Conservation (phyloP, 2,113 vertebrate genomes). For the Caretta caretta region DNA sequence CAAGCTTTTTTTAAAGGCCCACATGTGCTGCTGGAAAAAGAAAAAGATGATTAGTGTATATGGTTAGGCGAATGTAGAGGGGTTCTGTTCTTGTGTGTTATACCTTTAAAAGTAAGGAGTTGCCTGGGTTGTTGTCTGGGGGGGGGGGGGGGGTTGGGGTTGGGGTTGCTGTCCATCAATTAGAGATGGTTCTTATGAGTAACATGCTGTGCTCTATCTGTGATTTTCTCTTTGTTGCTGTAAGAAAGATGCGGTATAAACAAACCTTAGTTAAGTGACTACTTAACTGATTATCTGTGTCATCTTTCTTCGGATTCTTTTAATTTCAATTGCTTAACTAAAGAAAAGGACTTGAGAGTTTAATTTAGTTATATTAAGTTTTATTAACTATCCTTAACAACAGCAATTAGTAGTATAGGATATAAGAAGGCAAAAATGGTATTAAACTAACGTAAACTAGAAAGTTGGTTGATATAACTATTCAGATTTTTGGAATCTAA, state of each 20-base stretch:
- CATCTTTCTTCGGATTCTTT: not conserved
- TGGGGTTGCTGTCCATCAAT: not conserved
- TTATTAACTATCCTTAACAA: not conserved
- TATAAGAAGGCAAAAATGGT: not conserved
- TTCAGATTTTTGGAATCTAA: not conserved
- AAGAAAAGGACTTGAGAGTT: not conserved
- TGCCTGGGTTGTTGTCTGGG: not conserved
- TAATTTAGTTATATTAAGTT: not conserved
- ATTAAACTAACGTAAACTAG: not conserved
- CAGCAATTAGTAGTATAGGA: not conserved
- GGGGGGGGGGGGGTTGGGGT: not conserved
- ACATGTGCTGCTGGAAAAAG: not conserved
- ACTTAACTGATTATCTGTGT: not conserved
- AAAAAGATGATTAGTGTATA: not conserved
- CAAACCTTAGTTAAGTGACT: not conserved
- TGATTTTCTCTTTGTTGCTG: slow-evolving; percentile 22
- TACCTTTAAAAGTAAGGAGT: slow-evolving; percentile 10
- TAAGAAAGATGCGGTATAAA: not conserved
- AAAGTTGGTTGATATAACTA: not conserved
- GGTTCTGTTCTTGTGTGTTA: slow-evolving; percentile 2
- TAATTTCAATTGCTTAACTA: not conserved
- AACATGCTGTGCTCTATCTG: not conserved
- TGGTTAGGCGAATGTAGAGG: not conserved
- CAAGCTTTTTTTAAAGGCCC: not conserved
- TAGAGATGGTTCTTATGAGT: slow-evolving; percentile 7